These are phyloP conservation scores for Pteria penguin DNA, from an alignment of 2,888 invertebrate genomes.

Conservation along the genomic window DNA sequence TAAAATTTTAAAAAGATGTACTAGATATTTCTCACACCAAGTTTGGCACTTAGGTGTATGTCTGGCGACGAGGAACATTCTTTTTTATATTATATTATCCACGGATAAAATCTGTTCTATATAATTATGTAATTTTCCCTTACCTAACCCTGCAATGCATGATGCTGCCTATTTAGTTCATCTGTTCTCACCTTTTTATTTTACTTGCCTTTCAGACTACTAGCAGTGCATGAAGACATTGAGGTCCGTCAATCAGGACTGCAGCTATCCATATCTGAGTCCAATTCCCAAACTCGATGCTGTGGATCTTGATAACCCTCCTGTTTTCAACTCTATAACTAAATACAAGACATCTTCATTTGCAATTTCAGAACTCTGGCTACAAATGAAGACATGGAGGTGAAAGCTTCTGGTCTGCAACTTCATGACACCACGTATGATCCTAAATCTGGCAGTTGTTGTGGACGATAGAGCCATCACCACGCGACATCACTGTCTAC, in stretches of 20 bases:
- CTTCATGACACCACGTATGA: slow-evolving; percentile 60
- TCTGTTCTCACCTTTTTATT: not conserved
- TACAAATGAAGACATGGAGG: slow-evolving; percentile 78
- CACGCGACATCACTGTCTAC: too few species aligned
- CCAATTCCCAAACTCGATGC: not conserved
- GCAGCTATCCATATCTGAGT: not conserved
- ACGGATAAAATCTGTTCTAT: too few species aligned
- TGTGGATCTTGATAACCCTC: not conserved
- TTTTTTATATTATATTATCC: too few species aligned
- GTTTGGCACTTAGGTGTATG: too few species aligned
- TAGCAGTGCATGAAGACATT: not conserved
- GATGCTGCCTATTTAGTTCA: too few species aligned
- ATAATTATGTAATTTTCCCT: too few species aligned
- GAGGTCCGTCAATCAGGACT: not conserved
- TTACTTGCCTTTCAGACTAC: not conserved
- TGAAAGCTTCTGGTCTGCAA: slow-evolving; percentile 76
- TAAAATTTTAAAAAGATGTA: too few species aligned
- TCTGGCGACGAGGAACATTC: too few species aligned
- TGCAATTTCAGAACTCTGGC: slow-evolving; percentile 67
- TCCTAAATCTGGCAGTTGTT: slow-evolving; percentile 60
- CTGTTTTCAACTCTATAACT: not conserved
- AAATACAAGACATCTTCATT: not conserved
- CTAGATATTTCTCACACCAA: too few species aligned
- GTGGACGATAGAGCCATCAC: slow-evolving; percentile 50
- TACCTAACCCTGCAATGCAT: too few species aligned